A percentile compares a stretch with the other conserved stretches of the same genome.
These are phyloP conservation scores for Crotalus viridis DNA, from an alignment of 2,113 vertebrate species.

Conservation along the genomic window DNA sequence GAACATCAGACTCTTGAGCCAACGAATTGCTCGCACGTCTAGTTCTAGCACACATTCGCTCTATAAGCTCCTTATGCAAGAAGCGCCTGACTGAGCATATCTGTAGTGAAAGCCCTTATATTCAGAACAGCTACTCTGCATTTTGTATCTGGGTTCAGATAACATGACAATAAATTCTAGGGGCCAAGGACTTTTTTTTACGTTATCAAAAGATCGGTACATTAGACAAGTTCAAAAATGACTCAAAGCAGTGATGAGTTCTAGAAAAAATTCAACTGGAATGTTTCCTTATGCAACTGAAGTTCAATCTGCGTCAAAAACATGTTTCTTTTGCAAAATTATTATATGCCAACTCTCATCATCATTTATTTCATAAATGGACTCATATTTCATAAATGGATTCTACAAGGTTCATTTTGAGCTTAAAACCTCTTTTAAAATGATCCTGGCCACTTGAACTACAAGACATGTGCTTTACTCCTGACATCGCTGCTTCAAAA, in stretches of 20 bases:
- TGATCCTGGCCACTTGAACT: background rate
- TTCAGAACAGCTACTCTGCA: background rate
- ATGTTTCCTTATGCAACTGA: background rate
- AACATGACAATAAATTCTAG: background rate
- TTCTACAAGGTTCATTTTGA: background rate
- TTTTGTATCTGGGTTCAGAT: background rate
- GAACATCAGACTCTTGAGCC: background rate
- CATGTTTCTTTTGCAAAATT: background rate
- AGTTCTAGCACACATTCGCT: background rate
- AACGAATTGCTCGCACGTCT: background rate
- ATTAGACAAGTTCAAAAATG: background rate
- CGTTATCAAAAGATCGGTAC: background rate
- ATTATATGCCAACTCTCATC: background rate
- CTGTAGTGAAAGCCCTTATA: background rate
- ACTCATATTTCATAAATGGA: background rate
- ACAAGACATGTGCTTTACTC: background rate
- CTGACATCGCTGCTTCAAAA: background rate
- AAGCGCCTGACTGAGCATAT: background rate
- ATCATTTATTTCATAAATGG: background rate
- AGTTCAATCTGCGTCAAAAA: background rate
- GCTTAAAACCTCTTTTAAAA: background rate
- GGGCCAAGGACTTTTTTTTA: background rate
- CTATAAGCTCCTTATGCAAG: background rate
- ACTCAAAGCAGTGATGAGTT: background rate
- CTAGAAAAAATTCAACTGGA: background rate